phyloP scores from a whole-genome alignment of 2,888 invertebrate species.

The Morpho achilles region DNA sequence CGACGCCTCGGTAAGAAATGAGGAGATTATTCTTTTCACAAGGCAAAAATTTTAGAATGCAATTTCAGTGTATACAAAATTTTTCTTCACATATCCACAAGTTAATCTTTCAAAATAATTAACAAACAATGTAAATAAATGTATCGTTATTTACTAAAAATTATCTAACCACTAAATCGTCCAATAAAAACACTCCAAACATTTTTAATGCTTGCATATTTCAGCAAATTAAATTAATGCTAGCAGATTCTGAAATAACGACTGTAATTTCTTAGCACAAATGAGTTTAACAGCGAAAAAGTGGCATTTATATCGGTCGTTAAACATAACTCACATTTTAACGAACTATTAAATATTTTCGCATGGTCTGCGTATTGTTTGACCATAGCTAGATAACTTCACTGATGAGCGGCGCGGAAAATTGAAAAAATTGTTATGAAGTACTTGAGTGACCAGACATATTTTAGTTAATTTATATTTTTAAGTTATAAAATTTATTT shows the following conservation, averaged over 20 bases:
- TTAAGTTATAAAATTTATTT: too few relatives aligned
- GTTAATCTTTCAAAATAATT: too few relatives aligned
- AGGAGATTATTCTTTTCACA: too few relatives aligned
- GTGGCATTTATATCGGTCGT: constrained; percentile 7
- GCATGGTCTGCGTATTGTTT: constrained; percentile 6
- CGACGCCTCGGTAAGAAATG: too few relatives aligned
- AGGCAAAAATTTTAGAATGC: too few relatives aligned
- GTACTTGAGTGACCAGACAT: too few relatives aligned
- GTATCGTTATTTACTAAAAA: background rate
- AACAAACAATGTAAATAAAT: too few relatives aligned
- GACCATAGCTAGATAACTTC: background rate
- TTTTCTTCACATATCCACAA: too few relatives aligned
- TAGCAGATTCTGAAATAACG: background rate
- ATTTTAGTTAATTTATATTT: too few relatives aligned
- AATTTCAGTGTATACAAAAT: too few relatives aligned
- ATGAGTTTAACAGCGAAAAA: constrained; percentile 4
- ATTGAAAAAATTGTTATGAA: too few relatives aligned
- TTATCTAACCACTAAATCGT: constrained; percentile 1
- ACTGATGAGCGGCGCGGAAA: background rate
- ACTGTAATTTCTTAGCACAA: constrained; percentile 1
- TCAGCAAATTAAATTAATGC: background rate
- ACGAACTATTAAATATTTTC: constrained; percentile 7
- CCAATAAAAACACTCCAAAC: constrained; percentile 1
- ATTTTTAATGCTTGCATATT: constrained; percentile 3
- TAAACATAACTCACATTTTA: constrained; percentile 12